Evolutionary conservation across 2,888 invertebrate genomes (phyloP), one percentile per base, ranked within the genome.

Genomic region (Leptinotarsa rubiginosa): DNA sequence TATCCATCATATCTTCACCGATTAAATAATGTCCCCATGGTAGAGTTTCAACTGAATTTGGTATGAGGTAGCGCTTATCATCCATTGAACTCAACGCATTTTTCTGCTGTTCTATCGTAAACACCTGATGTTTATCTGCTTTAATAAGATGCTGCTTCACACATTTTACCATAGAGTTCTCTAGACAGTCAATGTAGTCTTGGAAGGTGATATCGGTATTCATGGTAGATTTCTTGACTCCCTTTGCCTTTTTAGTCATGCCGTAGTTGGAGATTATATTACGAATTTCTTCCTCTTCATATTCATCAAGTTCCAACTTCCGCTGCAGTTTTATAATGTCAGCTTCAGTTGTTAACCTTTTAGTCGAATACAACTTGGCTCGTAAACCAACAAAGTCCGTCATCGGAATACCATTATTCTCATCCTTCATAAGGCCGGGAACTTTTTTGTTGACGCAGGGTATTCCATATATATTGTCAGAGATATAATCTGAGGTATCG

Each of bases 381-480:
- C 49, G 49, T 49, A 16, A 49, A 49, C 49, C 49, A 4, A 49
- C 13, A 16, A 49, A 49, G 16, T 49, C 49, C 13, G 49, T 49
- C 15, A 49, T 49, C 4, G 15, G 49, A 16, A 49, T 49, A 49
- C 49, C 49, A 49, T 49, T 49, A 15, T 49, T 49, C 16, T 49
- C 49, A 49, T 49, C 49, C 16, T 49, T 49, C 49, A 49, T 49
- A 16, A 64, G 64, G n/a, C 64, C 64, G 12, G 41, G 16, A 64
- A 31, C 25, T 31, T 41, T 67, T 47, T 18, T 47, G 47, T 68
- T 68, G 31, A 68, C 68, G 4, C 4, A 25, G 22, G 68, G 68
- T 20, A 68, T 68, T 13, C 20, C 68, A 68, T 68, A 68, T 12
- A 68, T 54, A 18, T 68, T 68, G 13, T 68, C 52, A 4, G 10